Evolutionary conservation across 2,113 vertebrate species (phyloP), one percentile per base, ranked within the genome.

Genomic region (Sturnira hondurensis): DNA sequence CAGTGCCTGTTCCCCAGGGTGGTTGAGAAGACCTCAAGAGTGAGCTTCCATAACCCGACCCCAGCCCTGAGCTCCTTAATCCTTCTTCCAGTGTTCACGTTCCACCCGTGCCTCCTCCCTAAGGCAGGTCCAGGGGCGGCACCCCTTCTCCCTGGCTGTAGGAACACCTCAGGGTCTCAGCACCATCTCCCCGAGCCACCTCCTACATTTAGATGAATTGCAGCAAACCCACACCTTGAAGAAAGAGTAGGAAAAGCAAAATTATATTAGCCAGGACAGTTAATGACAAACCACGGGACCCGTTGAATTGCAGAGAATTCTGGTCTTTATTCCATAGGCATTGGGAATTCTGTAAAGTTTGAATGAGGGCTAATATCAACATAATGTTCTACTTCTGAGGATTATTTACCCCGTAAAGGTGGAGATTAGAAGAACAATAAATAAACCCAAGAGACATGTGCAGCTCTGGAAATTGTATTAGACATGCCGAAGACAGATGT

Each of bases 31-130:
- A 68, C 67, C 33, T 28, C 47, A 28, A 9, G 77, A 61, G 16
- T 3, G 14, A 24, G 19, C n/a, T 52, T 36, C 31, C 0, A 1
- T 4, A 1, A 22, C 41, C 6, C 22, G n/a, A 1, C 19, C 26
- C 5, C 26, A 2, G 14, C 2, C 33, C n/a, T 73, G 31, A 41
- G 31, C 4, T 10, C 22, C 36, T 36, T 45, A 22, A 4, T 1
- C 47, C 14, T 38, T 13, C 33, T 47, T 28, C 2, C 24, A 5
- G 13, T 0, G 2, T 12, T 17, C 7, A 13, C 7, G 17, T n/a
- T 36, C 52, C 31, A 2, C 28, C 9, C n/a, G 2, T 15, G 26
- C 2, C 15, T 8, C 58, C 3, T 41, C 56, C 33, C 52, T n/a
- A n/a, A n/a, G 61, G 20, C 71, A n/a, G 20, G 22, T 2, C 9